Conservation (phyloP, 2,113 vertebrate genomes). For the Vulpes ferrilata region DNA sequence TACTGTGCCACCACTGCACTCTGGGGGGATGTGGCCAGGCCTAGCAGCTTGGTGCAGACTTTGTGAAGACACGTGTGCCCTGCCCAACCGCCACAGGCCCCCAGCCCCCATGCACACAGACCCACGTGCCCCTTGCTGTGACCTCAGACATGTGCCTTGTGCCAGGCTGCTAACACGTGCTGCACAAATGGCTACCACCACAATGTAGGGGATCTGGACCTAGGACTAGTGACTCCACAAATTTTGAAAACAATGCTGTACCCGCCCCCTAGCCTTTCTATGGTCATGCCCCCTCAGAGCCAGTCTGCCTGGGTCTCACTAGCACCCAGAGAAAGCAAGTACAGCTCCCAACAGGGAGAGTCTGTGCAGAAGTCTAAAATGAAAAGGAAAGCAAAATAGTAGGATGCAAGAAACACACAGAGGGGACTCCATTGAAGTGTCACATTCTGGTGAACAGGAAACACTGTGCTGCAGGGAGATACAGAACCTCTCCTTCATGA, state of each 20-base stretch:
- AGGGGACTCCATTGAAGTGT: background rate
- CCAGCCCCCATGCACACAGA: background rate
- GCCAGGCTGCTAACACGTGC: background rate
- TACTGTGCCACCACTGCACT: background rate
- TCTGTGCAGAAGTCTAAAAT: background rate
- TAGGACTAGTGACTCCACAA: background rate
- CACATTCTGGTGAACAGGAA: background rate
- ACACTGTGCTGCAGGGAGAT: background rate
- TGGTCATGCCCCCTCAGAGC: background rate
- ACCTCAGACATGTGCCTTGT: background rate
- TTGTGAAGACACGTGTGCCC: background rate
- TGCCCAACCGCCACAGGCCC: background rate
- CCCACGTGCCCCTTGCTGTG: too few relatives aligned
- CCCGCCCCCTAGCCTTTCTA: background rate
- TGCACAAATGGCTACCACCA: background rate
- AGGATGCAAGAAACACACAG: background rate
- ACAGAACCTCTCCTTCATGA: background rate
- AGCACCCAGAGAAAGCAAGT: background rate
- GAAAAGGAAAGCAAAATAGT: background rate
- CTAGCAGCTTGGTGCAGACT: background rate
- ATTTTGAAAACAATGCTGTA: background rate
- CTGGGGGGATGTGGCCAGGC: background rate
- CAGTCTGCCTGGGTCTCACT: background rate
- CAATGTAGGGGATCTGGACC: background rate
- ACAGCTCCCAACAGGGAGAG: background rate